Evolutionary conservation across 2,888 invertebrate genomes (phyloP), one percentile per base, ranked within the genome.

Genomic region (Harmothoe impar): DNA sequence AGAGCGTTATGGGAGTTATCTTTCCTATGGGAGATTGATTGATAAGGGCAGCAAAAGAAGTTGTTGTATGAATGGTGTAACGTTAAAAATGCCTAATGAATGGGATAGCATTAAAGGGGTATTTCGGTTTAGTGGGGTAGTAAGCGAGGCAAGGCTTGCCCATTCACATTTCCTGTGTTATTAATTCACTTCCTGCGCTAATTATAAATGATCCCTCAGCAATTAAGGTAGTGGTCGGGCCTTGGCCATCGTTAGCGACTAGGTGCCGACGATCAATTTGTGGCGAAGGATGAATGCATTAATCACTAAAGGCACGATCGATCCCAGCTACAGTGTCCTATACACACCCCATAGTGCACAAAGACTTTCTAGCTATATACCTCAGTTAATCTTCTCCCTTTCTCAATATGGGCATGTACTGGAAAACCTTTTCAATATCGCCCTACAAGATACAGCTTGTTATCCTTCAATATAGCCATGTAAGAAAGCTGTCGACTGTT

Each of bases 141-240:
- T 29, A 72, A 29, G 72, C 72, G 72, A 25, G 72, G 25, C 72
- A 29, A 29, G 17, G 7, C 31, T 25, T 29, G 72, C 31, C 72
- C 25, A 15, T 72, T 72, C 31, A 25, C 72, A 72, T 72, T 72
- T 72, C 72, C 72, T 25, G 72, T 15, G 31, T 72, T 72, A 72
- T 72, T 72, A 72, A 29, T 72, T 72, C 29, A 29, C 31, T 7
- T 29, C 72, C 72, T 25, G 29, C 15, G 29, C 72, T 72, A 72
- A 72, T 72, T 72, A 72, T 72, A 72, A 72, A 72, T 29, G 72
- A 72, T 72, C 72, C 25, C n/a, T 72, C 31, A 23, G 1, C 72
- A 72, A 72, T 72, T 72, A 72, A 72, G 72, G 3, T 3, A 29
- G 72, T 29, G 31, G 15, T 25, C 5, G 72, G 72, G 15, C 72